Evolutionary conservation across 1,140 invertebrate genomes (phyloP).

Genomic region (Scaptomyza graminum): DNA sequence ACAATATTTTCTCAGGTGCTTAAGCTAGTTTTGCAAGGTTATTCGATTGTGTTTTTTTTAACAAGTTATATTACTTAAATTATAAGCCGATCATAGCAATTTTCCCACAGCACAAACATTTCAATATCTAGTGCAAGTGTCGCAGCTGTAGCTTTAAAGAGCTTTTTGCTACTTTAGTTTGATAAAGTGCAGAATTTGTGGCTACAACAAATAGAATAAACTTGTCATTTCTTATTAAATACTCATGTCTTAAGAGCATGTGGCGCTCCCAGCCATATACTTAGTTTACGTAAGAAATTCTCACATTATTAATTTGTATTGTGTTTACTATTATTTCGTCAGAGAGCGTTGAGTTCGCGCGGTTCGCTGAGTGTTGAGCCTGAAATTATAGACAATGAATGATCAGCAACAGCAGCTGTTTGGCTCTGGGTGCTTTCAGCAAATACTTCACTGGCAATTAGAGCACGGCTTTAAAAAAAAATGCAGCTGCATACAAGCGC

Average conservation of each 20-base stretch:
- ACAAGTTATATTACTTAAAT: constrained; percentile 8
- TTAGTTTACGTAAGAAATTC: constrained; percentile 73
- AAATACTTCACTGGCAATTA: constrained; percentile 32
- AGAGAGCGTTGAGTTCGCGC: constrained; percentile 32
- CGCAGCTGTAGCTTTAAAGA: constrained; percentile 20
- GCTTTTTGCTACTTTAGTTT: constrained; percentile 35
- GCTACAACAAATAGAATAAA: neutral
- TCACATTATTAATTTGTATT: constrained; percentile 77
- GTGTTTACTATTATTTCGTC: constrained; percentile 60
- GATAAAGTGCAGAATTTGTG: constrained; percentile 38
- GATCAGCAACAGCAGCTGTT: constrained; percentile 29
- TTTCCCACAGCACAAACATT: constrained; percentile 26
- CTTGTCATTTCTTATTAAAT: constrained; percentile 23
- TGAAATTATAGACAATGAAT: constrained; percentile 70
- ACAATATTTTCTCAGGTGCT: constrained; percentile 25
- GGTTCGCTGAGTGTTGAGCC: constrained; percentile 38
- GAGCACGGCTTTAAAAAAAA: constrained; percentile 33
- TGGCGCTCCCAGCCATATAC: constrained; percentile 19
- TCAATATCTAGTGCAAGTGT: constrained; percentile 39
- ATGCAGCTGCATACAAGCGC: constrained; percentile 26
- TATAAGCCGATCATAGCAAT: constrained; percentile 12
- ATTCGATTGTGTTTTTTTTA: constrained; percentile 27
- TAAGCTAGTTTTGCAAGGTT: constrained; percentile 22
- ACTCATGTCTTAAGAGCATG: constrained; percentile 3
- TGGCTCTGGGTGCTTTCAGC: constrained; percentile 24